Evolutionary conservation across 2,888 invertebrate genomes (phyloP), one percentile per base, ranked within the genome.

Genomic region (Polietes domitor): DNA sequence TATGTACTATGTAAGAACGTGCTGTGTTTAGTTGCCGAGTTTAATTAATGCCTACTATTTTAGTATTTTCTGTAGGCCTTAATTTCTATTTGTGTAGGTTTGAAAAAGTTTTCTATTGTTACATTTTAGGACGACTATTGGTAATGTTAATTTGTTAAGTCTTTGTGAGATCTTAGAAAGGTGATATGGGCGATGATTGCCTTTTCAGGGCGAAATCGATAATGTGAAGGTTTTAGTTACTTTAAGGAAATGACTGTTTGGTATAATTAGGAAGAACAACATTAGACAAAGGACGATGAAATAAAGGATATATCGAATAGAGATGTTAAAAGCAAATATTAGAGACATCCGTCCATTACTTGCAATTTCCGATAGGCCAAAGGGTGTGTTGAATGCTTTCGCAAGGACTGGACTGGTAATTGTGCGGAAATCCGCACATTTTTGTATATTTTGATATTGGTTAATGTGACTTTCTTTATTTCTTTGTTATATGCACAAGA

Each of bases 21-120:
- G 26, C 47, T 65, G 19, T 47, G 26, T 73, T 81, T 73, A 68
- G 65, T 81, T 73, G 73, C 73, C 47, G 65, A 77, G 47, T 81
- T 81, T 81, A 77, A 77, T 81, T 81, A 77, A 77, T 68, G 81
- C 72, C 81, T 73, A 81, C 76, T 63, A 76, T 71, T 65, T 76
- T 76, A 72, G 55, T 68, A n/a, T 47, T 47, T 81, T 47, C 72
- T 43, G 43, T 58, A 47, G 41, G 17, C 24, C n/a, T 58, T 47
- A 19, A 26, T 71, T 47, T 47, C 58, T 43, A 0, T 72, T 17
- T 26, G 32, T 21, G 21, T 72, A 41, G 65, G 37, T 63, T 72
- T 53, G 47, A n/a, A 24, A 80, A 72, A 76, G 55, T 32, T 72
- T 80, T 55, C 32, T 1, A 41, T n/a, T 75, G 4, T 65, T 43